Percentiles rank a stretch among this genome's conserved stretches.
phyloP scores from a whole-genome alignment of 2,113 vertebrate genomes.

The Micronycteris hirsuta region DNA sequence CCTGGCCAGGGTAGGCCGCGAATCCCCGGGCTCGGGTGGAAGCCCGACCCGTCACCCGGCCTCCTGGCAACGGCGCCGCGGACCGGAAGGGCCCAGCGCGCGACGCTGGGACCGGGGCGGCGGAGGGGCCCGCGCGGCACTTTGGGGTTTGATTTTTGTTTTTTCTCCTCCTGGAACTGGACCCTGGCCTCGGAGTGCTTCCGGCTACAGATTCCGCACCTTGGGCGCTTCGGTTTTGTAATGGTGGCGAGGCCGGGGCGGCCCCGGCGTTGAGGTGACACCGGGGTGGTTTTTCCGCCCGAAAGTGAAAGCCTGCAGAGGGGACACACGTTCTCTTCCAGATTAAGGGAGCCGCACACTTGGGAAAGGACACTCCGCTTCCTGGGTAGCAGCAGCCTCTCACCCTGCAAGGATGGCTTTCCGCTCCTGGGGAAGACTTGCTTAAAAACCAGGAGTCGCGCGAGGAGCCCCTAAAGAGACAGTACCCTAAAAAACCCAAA shows the following conservation, averaged over 20 bases:
- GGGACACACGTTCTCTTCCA: not conserved
- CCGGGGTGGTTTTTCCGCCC: slow-evolving; percentile 29
- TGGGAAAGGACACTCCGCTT: not conserved
- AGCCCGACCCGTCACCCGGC: slow-evolving; percentile 51
- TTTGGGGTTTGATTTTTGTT: not conserved
- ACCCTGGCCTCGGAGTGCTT: not conserved
- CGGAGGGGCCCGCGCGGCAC: not conserved
- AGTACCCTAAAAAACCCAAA: not conserved
- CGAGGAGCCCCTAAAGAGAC: slow-evolving; percentile 22
- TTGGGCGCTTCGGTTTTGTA: slow-evolving; percentile 48
- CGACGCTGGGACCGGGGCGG: not conserved
- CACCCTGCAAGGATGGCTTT: slow-evolving; percentile 35
- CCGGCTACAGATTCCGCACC: not conserved
- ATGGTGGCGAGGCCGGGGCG: slow-evolving; percentile 54
- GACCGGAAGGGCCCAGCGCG: slow-evolving; percentile 65
- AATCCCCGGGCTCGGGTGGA: slow-evolving; percentile 78
- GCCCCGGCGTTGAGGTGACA: slow-evolving; percentile 48
- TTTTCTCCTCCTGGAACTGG: not conserved
- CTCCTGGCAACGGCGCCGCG: not conserved
- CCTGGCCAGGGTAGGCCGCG: slow-evolving; percentile 68
- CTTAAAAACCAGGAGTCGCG: not conserved
- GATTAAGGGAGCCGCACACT: slow-evolving; percentile 32
- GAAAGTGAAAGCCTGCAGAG: slow-evolving; percentile 54
- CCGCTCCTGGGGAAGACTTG: slow-evolving; percentile 6
- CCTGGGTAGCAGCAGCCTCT: slow-evolving; percentile 14